Conservation (phyloP, 1,140 invertebrate species). For the Drosophila orosa region DNA sequence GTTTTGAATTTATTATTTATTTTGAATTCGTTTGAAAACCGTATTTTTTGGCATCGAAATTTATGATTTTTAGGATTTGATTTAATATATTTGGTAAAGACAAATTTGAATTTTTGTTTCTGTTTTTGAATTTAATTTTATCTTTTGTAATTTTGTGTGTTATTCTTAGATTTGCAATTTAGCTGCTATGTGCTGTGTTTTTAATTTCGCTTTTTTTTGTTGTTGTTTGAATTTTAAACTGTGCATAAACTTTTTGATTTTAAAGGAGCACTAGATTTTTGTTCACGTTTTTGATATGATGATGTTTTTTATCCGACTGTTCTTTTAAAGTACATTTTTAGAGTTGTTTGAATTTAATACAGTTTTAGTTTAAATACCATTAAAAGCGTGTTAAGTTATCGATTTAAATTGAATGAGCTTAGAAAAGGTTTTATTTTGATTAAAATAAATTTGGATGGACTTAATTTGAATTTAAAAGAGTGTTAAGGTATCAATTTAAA, state of each 20-base stretch:
- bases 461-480: background rate
- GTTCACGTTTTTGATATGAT: background rate
- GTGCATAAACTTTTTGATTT: background rate
- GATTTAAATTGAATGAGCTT: background rate
- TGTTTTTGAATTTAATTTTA: slow-evolving; percentile 1
- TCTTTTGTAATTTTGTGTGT: background rate
- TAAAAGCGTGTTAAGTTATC: background rate
- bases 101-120: background rate
- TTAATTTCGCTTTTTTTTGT: background rate
- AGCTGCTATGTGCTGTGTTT: background rate
- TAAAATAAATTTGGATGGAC: background rate
- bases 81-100: background rate
- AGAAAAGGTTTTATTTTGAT: background rate
- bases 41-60: background rate
- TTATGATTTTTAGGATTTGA: no score
- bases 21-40: background rate
- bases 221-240: background rate
- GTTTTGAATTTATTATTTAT: background rate
- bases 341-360: background rate
- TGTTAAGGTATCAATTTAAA: background rate
- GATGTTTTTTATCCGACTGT: background rate
- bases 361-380: background rate
- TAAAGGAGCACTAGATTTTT: background rate
- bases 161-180: background rate
- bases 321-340: background rate